phyloP scores from a whole-genome alignment of 2,113 vertebrate species.

The Bubalus kerabau region DNA sequence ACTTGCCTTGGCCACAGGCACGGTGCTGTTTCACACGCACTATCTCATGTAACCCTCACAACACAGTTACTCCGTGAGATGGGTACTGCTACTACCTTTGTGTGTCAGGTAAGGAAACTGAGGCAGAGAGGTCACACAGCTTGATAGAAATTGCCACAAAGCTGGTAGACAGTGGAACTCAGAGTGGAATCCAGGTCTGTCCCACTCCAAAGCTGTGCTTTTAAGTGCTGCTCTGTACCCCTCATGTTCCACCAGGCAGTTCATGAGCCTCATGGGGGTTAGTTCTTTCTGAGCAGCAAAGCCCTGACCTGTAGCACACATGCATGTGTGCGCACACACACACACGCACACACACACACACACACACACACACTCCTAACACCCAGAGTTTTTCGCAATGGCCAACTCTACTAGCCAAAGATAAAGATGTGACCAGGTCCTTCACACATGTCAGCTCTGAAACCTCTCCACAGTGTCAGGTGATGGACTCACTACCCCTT shows the following conservation, averaged over 20 bases:
- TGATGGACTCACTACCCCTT: not conserved
- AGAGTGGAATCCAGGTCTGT: not conserved
- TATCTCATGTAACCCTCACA: not conserved
- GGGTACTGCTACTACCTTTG: not conserved
- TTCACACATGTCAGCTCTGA: not conserved
- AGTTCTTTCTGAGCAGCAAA: not conserved
- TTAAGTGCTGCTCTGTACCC: rapidly evolving
- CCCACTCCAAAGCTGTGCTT: not conserved
- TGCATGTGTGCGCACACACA: rapidly evolving
- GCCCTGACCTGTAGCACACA: not conserved
- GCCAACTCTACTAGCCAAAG: not conserved
- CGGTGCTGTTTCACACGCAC: not conserved
- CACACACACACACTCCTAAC: not conserved
- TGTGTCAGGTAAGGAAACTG: not conserved
- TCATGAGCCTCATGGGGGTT: not conserved
- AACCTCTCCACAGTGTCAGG: not conserved
- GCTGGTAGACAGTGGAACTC: not conserved
- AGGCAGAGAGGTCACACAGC: not conserved
- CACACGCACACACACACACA: not conserved
- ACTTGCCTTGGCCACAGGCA: not conserved
- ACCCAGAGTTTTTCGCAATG: not conserved
- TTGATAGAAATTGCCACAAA: not conserved
- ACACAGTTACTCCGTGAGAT: not conserved
- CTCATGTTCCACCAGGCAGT: not conserved
- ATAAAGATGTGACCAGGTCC: not conserved